Base-by-base conservation (phyloP, 1,140 invertebrate species). In the Dinoponera quadriceps region DNA sequence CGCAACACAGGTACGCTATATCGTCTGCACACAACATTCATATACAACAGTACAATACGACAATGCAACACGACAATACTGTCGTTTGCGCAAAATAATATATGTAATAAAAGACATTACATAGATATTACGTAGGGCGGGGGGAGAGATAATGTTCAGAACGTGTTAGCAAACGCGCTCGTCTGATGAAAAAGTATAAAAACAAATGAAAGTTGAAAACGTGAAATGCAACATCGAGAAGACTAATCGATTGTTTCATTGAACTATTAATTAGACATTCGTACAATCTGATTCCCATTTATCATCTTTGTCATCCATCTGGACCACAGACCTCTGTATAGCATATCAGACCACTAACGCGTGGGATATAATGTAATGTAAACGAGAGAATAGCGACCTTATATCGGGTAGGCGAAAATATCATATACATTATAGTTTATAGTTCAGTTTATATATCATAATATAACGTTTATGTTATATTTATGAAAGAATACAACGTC, bases 131-230 rank as follows among this genome's bases (percentile, higher is more conserved):
- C 85, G 38, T 11, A 44, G 16, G 16, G 66, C 44, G 54, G 48
- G 27, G 33, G 2, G 13, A 84, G 73, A 77, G 78, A 85, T 86
- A 84, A 86, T 48, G 20, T 3, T n/a, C n/a, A 33, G 29, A 9
- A 14, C 38, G 14, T 74, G 14, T 20, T 22, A 48, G 27, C 18
- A 59, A 11, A 27, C 27, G 18, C 7, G 54, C 51, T 57, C n/a
- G 38, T 57, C 51, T 59, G 44, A 73, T 85, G 59, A 65, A 84
- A 90, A 84, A 82, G 62, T 87, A 82, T 63, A 84, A 88, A 89
- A 87, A 89, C 66, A 86, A 84, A 88, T 74, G 3, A 49, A 83
- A 62, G 54, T 83, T 33, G 9, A 51, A 78, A 77, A 57, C 44
- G 14, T 48, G 29, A 89, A 82, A 84, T 89, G 62, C 55, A 69